These are phyloP conservation scores for Brotogeris chrysoptera DNA, from an alignment of 2,797 vertebrate genomes.

Conservation along the genomic window DNA sequence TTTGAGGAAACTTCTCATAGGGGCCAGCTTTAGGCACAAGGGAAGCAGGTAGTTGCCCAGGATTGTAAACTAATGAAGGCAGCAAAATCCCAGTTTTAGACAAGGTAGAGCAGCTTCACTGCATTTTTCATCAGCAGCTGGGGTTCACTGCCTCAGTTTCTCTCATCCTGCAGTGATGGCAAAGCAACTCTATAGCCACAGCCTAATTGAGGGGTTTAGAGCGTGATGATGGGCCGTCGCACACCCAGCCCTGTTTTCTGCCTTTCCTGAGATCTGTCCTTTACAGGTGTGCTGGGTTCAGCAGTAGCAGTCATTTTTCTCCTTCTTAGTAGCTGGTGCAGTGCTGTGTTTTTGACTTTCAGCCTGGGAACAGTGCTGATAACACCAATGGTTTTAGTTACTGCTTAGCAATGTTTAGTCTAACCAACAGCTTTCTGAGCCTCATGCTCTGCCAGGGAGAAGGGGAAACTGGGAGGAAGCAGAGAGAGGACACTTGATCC, in stretches of 20 bases:
- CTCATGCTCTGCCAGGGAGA: too few species aligned
- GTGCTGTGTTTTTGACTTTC: too few species aligned
- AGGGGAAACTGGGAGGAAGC: too few species aligned
- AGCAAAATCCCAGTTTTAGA: background rate
- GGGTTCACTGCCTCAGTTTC: background rate
- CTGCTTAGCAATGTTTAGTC: too few species aligned
- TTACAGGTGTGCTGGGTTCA: background rate
- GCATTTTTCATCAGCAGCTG: background rate
- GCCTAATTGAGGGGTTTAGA: fast-evolving
- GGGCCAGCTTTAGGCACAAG: background rate
- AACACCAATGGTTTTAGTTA: too few species aligned
- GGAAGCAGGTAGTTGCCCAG: background rate
- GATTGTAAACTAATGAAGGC: background rate
- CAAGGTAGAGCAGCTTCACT: background rate
- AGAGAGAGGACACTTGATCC: too few species aligned
- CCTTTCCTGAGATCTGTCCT: background rate
- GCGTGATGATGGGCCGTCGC: fast-evolving
- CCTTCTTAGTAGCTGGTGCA: too few species aligned
- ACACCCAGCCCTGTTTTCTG: background rate
- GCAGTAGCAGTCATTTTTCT: too few species aligned
- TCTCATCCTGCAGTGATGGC: background rate
- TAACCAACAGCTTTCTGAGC: too few species aligned
- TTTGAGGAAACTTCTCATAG: background rate
- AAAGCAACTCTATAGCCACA: background rate
- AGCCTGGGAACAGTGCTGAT: too few species aligned